Evolutionary conservation across 2,797 vertebrate genomes (phyloP).

Genomic region (Sebastes iracundus): DNA sequence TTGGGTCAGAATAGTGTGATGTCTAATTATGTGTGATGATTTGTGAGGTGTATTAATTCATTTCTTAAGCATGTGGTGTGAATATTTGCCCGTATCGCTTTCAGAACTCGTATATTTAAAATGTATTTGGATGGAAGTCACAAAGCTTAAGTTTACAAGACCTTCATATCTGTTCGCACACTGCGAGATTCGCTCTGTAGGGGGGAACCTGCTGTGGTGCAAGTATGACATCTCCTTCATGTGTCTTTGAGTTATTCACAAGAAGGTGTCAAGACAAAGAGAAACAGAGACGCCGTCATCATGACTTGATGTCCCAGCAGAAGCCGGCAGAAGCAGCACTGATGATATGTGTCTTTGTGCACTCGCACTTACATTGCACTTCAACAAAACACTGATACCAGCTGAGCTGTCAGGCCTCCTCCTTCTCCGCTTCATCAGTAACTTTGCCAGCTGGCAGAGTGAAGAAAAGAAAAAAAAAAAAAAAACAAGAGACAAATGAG

Average conservation of each 20-base stretch:
- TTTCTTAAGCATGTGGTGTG: background rate
- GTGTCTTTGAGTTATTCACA: slow-evolving; percentile 27
- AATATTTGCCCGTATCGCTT: background rate
- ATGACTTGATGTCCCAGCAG: background rate
- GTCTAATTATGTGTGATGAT: slow-evolving; percentile 11
- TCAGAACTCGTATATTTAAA: background rate
- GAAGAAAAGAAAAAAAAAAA: background rate
- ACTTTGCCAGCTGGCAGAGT: slow-evolving; percentile 38
- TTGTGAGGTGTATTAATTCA: background rate
- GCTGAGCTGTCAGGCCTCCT: slow-evolving; percentile 46
- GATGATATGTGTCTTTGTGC: slow-evolving; percentile 13
- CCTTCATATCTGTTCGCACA: background rate
- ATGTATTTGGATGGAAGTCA: background rate
- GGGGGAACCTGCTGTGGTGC: background rate
- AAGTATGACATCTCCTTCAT: slow-evolving; percentile 5
- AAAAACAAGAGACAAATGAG: slow-evolving; percentile 11
- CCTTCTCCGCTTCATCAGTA: slow-evolving; percentile 33
- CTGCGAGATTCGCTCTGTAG: background rate
- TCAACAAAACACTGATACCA: slow-evolving; percentile 18
- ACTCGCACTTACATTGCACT: slow-evolving; percentile 32
- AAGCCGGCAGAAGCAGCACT: background rate
- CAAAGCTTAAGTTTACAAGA: background rate
- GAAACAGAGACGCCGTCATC: slow-evolving; percentile 13
- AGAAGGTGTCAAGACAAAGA: slow-evolving; percentile 21
- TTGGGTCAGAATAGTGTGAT: background rate